phyloP scores from a whole-genome alignment of 1,140 invertebrate species.

The Heliothis subflexa region DNA sequence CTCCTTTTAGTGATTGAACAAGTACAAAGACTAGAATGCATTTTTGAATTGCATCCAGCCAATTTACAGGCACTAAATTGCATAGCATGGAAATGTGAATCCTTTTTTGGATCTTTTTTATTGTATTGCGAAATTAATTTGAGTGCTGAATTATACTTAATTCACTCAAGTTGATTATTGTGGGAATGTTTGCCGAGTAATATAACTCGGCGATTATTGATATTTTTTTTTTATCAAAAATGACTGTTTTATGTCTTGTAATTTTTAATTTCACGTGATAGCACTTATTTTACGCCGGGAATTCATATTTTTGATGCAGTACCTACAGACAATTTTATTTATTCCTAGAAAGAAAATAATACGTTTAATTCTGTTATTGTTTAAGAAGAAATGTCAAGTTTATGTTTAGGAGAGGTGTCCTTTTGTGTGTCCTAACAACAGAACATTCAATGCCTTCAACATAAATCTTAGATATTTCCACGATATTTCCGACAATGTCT shows the following conservation, averaged over 20 bases:
- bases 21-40: conserved; percentile 78
- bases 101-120: conserved; percentile 42
- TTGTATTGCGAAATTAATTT: conserved; percentile 39
- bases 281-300: too few relatives aligned
- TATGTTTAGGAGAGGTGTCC: neutral
- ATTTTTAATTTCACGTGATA: too few relatives aligned
- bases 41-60: conserved; percentile 81
- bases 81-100: conserved; percentile 60
- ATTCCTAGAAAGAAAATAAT: too few relatives aligned
- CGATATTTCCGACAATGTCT: neutral
- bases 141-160: conserved; percentile 31
- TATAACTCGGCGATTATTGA: neutral
- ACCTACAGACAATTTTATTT: too few relatives aligned
- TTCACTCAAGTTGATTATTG: conserved; percentile 39
- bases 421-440: neutral
- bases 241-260: too few relatives aligned
- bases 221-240: neutral
- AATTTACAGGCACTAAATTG: conserved; percentile 79
- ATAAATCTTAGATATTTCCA: conserved; percentile 1
- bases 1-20: conserved; percentile 85
- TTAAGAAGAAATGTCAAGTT: neutral
- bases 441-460: neutral
- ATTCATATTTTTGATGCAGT: too few relatives aligned
- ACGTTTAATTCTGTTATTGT: too few relatives aligned
- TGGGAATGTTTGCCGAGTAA: conserved; percentile 17